Evolutionary conservation across 2,113 vertebrate species (phyloP).

Genomic region (Rhinolophus sinicus): DNA sequence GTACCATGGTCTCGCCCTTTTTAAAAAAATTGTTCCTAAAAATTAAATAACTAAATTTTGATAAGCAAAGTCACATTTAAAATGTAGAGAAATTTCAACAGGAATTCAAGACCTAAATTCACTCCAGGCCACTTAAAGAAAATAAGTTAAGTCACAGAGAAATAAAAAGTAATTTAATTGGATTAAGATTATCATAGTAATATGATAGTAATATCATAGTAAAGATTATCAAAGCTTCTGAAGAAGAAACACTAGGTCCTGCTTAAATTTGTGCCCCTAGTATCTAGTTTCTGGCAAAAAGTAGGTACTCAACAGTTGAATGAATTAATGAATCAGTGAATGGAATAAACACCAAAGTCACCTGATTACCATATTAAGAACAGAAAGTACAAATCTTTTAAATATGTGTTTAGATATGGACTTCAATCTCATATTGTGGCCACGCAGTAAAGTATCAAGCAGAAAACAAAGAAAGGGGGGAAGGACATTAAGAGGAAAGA

Average conservation of each 20-base stretch:
- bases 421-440: neutral
- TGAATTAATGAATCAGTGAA: neutral
- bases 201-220: no score
- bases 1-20: neutral
- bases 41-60: constrained; percentile 58
- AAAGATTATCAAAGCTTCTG: neutral
- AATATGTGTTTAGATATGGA: neutral
- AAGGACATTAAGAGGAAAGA: neutral
- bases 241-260: neutral
- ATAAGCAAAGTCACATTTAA: constrained; percentile 32
- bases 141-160: neutral
- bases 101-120: constrained; percentile 7
- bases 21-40: neutral
- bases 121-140: neutral
- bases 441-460: neutral
- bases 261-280: neutral
- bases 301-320: neutral
- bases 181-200: neutral
- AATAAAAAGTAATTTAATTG: neutral
- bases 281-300: neutral
- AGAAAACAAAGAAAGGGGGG: neutral
- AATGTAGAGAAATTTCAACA: constrained; percentile 28
- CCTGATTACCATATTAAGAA: neutral
- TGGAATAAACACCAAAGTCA: neutral
- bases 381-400: neutral